These are phyloP conservation scores for Dorcus hopei DNA, from an alignment of 2,888 invertebrate species.

Conservation along the genomic window DNA sequence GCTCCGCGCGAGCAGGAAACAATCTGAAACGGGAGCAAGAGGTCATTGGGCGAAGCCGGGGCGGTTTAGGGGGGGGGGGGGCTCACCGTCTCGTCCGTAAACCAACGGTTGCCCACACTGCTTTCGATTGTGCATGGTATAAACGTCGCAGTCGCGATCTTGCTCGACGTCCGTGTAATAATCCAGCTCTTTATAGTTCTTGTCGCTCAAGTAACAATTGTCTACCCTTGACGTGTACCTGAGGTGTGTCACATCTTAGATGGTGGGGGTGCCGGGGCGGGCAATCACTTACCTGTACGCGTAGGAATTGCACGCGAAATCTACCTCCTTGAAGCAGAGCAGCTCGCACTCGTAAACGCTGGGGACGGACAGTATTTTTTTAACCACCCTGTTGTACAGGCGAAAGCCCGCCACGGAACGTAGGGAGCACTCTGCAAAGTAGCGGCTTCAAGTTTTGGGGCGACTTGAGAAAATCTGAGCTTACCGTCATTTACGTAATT, in stretches of 20 bases:
- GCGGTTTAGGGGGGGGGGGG: slow-evolving; percentile 14
- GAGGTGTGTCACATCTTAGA: slow-evolving; percentile 2
- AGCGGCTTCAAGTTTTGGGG: neutral
- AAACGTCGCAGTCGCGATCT: slow-evolving; percentile 75
- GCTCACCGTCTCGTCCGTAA: slow-evolving; percentile 50
- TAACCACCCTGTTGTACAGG: slow-evolving; percentile 64
- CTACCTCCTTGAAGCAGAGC: slow-evolving; percentile 67
- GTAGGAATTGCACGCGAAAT: slow-evolving; percentile 72
- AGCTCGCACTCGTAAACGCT: slow-evolving; percentile 75
- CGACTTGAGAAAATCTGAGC: neutral
- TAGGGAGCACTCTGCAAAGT: slow-evolving; percentile 66
- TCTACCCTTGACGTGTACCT: slow-evolving; percentile 61
- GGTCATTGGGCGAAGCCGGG: neutral
- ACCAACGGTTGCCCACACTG: slow-evolving; percentile 49
- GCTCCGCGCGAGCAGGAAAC: slow-evolving; percentile 78
- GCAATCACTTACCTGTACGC: slow-evolving; percentile 61
- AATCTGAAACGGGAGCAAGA: slow-evolving; percentile 56
- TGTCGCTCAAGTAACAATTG: slow-evolving; percentile 75
- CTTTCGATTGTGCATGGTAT: slow-evolving; percentile 64
- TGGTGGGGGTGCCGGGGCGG: neutral
- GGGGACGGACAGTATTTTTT: slow-evolving; percentile 62
- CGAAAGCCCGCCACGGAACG: slow-evolving; percentile 74
- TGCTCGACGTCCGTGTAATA: slow-evolving; percentile 71
- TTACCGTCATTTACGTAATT: slow-evolving; percentile 43
- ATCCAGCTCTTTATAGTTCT: slow-evolving; percentile 66